Base-by-base conservation (phyloP, 2,113 vertebrate genomes). In the Leucoraja erinaceus region DNA sequence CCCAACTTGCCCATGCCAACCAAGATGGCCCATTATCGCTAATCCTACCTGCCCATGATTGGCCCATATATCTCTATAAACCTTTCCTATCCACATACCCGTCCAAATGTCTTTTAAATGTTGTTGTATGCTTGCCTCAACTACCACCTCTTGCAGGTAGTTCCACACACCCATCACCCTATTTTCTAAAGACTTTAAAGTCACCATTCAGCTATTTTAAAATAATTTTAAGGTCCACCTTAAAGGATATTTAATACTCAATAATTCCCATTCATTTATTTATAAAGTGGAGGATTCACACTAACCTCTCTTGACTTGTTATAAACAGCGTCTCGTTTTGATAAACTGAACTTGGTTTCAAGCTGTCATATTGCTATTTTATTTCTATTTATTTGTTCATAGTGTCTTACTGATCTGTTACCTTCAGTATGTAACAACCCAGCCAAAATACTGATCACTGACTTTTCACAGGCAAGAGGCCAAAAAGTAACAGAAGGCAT, bases 321-420 rank as follows among this genome's bases (percentile, higher is more conserved):
- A 86, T 31, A 66, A 63, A 88, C 56, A 63, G 28, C 63, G 28
- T 16, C 4, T 63, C 59, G 63, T n/a, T 88, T 88, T 88, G 83
- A 88, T 88, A 63, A 88, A 63, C 63, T 66, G 83, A 88, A n/a
- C 83, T 63, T 88, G 59, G 81, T 88, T 88, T 88, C 59, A 88
- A 63, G 28, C 28, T 88, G 83, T 63, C 83, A 88, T 88, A 66
- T 88, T 88, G 28, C 28, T 61, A 88, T 63, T 66, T 16, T 88
- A 88, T 88, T 88, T 88, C 83, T 63, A 88, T 61, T 63, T 88
- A 59, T 63, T 88, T 88, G 63, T 63, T 88, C 83, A 88, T 88
- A 88, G 61, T 88, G 63, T 88, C 83, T 63, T 28, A 88, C 83
- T 88, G 83, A 88, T 88, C 83, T 61, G 18, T 88, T 28, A n/a